Percentiles rank a stretch among this genome's conserved stretches.
Evolutionary conservation across 2,113 vertebrate species (phyloP).

Genomic region (Ptyas mucosa): DNA sequence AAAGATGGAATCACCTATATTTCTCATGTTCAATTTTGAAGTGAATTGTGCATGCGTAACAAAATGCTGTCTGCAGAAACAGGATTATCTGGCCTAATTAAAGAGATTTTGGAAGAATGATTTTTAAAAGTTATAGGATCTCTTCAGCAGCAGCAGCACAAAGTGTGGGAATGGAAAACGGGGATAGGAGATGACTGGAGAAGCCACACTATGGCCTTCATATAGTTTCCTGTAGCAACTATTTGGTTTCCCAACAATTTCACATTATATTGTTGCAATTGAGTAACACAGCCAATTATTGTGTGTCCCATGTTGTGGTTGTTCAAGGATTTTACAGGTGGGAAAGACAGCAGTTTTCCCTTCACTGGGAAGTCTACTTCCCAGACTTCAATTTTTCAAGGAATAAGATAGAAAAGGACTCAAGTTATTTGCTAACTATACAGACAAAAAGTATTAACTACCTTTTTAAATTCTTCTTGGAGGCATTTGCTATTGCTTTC

Average conservation of each 20-base stretch:
- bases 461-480: slow-evolving; percentile 76
- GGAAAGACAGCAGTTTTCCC: not conserved
- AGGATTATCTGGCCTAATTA: not conserved
- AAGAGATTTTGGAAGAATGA: not conserved
- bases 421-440: not conserved
- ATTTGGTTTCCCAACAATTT: not conserved
- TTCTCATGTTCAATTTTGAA: not conserved
- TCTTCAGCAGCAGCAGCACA: not conserved
- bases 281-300: not conserved
- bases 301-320: not conserved
- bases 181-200: not conserved
- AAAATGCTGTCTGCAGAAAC: not conserved
- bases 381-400: not conserved
- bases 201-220: not conserved
- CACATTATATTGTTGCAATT: not conserved
- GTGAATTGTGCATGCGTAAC: not conserved
- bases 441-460: slow-evolving; percentile 32
- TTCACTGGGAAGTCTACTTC: too few species aligned
- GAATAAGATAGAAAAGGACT: not conserved
- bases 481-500: slow-evolving; percentile 64
- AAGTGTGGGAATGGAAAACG: not conserved
- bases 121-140: not conserved
- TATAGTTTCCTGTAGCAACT: not conserved
- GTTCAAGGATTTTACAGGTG: not conserved
- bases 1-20: not conserved